Base-by-base conservation (phyloP, 2,888 invertebrate genomes). In the Dusona sp. region DNA sequence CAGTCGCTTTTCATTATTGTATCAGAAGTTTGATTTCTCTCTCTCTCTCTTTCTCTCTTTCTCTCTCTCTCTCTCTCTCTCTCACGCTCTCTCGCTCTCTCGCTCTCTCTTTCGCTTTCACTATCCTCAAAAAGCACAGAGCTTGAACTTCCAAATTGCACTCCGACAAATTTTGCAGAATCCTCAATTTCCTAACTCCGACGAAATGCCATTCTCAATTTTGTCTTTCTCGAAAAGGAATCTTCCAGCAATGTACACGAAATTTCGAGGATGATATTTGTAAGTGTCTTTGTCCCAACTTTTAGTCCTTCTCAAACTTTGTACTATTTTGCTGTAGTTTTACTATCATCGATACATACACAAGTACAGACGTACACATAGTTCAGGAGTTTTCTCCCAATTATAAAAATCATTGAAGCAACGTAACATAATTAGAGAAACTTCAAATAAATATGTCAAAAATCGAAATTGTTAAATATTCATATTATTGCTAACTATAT, bases 191-290 rank as follows among this genome's bases (percentile, higher is more conserved):
- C n/a, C 25, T 22, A 57, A 13, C 25, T 25, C 1, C 70, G 11
- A n/a, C 67, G 19, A 22, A 11, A 45, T 29, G 25, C 19, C 9
- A 9, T 25, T 48, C 45, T 25, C 16, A 48, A 48, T 70, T 70
- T 45, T 42, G 42, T 8, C 4, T 22, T 8, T 70, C 13, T 70
- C 8, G 16, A 8, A 16, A 11, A 19, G n/a, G 16, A 68, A 68
- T 19, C 42, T 65, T 65, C n/a, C 19, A 73, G n/a, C 8, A 51
- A 19, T 13, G 54, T 36, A 51, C 11, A 57, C 11, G 3, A 51
- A 54, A 73, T 51, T 73, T 73, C n/a, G 3, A 51, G 33, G 2
- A 67, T 67, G 7, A 9, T 38, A 54, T 75, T 54, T 42, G 22
- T 6, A 9, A 57, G 25, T 57, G 13, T 25, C 57, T 57, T 25